Conservation (phyloP, 2,113 vertebrate genomes). For the Microtus pennsylvanicus region DNA sequence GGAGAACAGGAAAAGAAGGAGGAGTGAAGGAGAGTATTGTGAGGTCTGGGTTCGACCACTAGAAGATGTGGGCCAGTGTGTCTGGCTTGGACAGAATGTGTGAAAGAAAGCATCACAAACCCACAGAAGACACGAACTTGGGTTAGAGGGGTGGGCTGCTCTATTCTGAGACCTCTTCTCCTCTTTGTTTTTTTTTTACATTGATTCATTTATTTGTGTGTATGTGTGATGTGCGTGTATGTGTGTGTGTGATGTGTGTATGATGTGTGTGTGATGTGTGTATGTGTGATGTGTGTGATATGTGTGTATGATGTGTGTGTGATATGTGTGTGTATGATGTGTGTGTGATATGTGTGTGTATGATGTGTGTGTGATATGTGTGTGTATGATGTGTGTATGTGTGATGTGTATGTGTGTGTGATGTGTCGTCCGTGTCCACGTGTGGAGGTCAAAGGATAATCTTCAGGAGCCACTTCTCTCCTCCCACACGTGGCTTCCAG, state of each 20-base stretch:
- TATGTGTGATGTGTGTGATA: neutral
- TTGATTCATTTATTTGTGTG: neutral
- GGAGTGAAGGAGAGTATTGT: too few relatives aligned
- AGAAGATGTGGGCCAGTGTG: fast-evolving
- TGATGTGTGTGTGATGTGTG: neutral
- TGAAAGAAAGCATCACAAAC: neutral
- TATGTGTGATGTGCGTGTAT: neutral
- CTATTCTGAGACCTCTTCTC: neutral
- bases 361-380: too few relatives aligned
- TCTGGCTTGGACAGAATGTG: neutral
- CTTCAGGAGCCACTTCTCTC: neutral
- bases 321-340: too few relatives aligned
- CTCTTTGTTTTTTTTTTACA: neutral
- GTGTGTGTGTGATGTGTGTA: neutral
- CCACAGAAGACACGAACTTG: neutral
- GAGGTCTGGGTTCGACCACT: too few relatives aligned
- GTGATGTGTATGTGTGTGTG: too few relatives aligned
- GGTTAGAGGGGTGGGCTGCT: too few relatives aligned
- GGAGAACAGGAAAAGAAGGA: neutral
- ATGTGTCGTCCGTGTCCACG: neutral
- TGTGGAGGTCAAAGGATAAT: neutral
- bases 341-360: fast-evolving
- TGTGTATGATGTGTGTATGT: too few relatives aligned
- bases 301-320: too few relatives aligned
- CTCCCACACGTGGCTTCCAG: too few relatives aligned